Evolutionary conservation across 1,140 invertebrate species (phyloP).

Genomic region (Neodiprion lecontei): DNA sequence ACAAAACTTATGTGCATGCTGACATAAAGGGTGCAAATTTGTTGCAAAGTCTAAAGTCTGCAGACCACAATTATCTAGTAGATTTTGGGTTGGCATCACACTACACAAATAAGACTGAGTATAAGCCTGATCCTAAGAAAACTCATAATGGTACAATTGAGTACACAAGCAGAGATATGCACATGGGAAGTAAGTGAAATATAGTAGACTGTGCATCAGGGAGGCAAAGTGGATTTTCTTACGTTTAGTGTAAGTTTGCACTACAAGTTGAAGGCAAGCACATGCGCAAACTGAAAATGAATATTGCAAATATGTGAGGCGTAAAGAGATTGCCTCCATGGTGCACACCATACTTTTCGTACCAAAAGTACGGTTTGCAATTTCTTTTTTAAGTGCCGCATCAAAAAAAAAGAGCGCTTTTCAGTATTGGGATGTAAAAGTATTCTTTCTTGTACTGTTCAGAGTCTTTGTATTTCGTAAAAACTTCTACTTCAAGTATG

Average conservation of each 20-base stretch:
- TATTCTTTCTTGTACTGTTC: too few relatives aligned
- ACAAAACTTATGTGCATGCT: conserved; percentile 85
- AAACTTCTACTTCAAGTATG: too few relatives aligned
- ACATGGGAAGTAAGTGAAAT: conserved; percentile 69
- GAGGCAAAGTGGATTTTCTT: background rate
- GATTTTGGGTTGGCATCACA: conserved; percentile 92
- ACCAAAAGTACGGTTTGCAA: too few relatives aligned
- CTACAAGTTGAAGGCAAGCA: too few relatives aligned
- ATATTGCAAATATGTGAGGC: too few relatives aligned
- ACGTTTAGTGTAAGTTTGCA: too few relatives aligned
- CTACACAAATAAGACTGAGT: conserved; percentile 75
- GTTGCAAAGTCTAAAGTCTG: conserved; percentile 74
- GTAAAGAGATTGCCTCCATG: too few relatives aligned
- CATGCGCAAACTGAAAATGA: too few relatives aligned
- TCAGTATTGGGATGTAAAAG: background rate
- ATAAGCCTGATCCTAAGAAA: conserved; percentile 86
- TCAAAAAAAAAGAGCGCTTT: background rate
- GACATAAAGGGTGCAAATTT: conserved; percentile 95
- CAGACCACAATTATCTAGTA: conserved; percentile 85
- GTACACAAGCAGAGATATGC: conserved; percentile 93
- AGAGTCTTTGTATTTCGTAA: too few relatives aligned
- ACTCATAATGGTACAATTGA: conserved; percentile 96
- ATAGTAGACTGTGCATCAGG: background rate
- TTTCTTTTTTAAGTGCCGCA: too few relatives aligned
- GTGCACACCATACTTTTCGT: too few relatives aligned